Base-by-base conservation (phyloP, 2,113 vertebrate species). In the Rhinopomastus cyanomelas region DNA sequence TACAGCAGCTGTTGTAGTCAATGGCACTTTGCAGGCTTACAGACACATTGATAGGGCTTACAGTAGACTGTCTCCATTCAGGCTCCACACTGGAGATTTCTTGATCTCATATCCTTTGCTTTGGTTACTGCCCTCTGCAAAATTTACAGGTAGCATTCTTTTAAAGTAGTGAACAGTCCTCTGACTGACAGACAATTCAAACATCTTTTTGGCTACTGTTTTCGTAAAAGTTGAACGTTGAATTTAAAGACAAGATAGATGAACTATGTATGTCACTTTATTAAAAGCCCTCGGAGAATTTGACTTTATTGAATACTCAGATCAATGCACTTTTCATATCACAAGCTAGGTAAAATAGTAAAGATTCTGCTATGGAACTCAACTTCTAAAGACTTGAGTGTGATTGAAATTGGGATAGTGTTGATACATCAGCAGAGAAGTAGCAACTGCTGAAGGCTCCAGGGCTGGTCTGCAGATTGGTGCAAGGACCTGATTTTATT, bases 341-440 rank as follows among this genome's bases (percentile, higher is more conserved):
- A 62, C 37, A 69, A 65, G 8, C 46, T 32, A 3, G 37, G 25
- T 57, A 36, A 74, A 67, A 53, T 46, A 52, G 23, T 52, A 52
- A 79, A 48, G 20, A 37, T 56, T 80, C 39, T 80, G 16, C 51
- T 80, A 39, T 76, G 55, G 39, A 87, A 72, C 26, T 14, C 52
- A 30, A 42, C 0, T 0, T 32, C 32, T 5, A 65, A 65, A 88
- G 27, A 55, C 11, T 10, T n/a, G n/a, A 81, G 14, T 5, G 25
- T 44, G 21, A 10, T 15, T 81, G 49, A 52, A 87, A 39, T 3
- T 59, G 29, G 74, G 52, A 18, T 5, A 15, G 8, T 56, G 14
- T n/a, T n/a, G 21, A 36, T 29, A 48, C 12, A 71, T 59, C 8
- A 32, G n/a, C 15, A 56, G 39, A 74, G 15, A 78, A 37, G 16